Percentiles rank a stretch among this genome's conserved stretches.
Evolutionary conservation across 37 sponge, comb jelly and placozoan species (phyloP).

Genomic region (Cliona cf. orientalis): DNA sequence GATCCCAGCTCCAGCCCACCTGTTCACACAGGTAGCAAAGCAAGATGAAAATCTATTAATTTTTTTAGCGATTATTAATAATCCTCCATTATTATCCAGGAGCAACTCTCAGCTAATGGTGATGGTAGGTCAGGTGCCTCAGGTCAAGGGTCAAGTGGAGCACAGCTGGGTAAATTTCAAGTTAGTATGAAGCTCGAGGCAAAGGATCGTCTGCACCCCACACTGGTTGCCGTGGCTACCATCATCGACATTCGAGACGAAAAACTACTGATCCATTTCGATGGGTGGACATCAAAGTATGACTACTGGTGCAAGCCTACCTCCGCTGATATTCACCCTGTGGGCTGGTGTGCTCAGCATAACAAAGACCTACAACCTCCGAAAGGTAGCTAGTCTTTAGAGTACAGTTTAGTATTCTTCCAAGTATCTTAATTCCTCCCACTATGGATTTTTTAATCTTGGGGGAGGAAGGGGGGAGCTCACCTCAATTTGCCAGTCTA

Average conservation of each 20-base stretch:
- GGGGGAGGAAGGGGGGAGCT: too few relatives aligned
- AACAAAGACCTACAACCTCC: constrained; percentile 32
- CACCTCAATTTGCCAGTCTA: too few relatives aligned
- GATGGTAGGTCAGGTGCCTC: neutral
- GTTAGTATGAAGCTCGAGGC: constrained; percentile 76
- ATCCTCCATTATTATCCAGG: neutral
- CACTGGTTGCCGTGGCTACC: constrained; percentile 79
- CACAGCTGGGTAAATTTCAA: constrained; percentile 27
- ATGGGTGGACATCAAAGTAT: constrained; percentile 71
- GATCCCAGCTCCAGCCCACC: constrained; percentile 71
- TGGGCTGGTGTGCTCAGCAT: constrained; percentile 56
- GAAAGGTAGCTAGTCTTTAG: constrained; percentile 27
- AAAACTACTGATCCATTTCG: constrained; percentile 81
- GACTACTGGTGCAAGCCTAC: constrained; percentile 79
- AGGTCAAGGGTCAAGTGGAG: too few relatives aligned
- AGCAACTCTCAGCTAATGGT: constrained; percentile 13
- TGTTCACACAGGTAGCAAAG: constrained; percentile 63
- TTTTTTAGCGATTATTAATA: neutral
- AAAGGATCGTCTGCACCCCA: constrained; percentile 75
- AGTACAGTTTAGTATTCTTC: neutral
- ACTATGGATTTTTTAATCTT: too few relatives aligned
- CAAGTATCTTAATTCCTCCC: too few relatives aligned
- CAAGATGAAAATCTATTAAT: neutral
- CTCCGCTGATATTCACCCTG: constrained; percentile 75
- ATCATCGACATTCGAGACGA: constrained; percentile 50